Conservation (phyloP, 2,113 vertebrate species). For the Bothrops jararaca region DNA sequence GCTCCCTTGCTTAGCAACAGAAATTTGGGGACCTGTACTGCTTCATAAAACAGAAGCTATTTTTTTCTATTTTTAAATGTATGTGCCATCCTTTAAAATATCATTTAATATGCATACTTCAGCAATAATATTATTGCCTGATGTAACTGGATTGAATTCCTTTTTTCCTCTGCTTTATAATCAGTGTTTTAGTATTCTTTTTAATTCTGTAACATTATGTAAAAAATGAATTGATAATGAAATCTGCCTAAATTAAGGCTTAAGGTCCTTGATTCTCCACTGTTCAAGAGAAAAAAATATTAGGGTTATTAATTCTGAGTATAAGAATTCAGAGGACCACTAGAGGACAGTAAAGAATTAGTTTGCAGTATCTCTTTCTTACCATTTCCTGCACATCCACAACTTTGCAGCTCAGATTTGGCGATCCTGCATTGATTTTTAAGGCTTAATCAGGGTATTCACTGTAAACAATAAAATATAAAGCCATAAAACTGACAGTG, state of each 20-base stretch:
- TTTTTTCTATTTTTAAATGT: neutral
- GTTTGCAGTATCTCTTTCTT: neutral
- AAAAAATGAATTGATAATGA: neutral
- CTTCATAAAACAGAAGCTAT: neutral
- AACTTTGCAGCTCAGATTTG: neutral
- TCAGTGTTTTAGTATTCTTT: neutral
- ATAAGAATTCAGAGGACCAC: neutral
- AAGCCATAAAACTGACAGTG: neutral
- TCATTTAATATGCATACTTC: neutral
- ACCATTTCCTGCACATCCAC: neutral
- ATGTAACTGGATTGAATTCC: neutral
- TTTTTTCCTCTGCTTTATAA: neutral
- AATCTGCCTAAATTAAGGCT: neutral
- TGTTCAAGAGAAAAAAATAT: neutral
- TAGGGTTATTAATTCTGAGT: neutral
- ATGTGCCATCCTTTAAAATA: neutral
- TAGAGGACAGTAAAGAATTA: neutral
- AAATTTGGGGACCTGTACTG: neutral
- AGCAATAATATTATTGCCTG: neutral
- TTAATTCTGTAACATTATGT: neutral
- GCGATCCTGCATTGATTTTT: neutral
- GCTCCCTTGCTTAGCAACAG: neutral
- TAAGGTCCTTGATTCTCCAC: neutral
- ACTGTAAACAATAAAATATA: neutral
- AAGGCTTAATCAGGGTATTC: too few species aligned